phyloP scores from a whole-genome alignment of 2,797 vertebrate species.

The Tamandua tetradactyla region DNA sequence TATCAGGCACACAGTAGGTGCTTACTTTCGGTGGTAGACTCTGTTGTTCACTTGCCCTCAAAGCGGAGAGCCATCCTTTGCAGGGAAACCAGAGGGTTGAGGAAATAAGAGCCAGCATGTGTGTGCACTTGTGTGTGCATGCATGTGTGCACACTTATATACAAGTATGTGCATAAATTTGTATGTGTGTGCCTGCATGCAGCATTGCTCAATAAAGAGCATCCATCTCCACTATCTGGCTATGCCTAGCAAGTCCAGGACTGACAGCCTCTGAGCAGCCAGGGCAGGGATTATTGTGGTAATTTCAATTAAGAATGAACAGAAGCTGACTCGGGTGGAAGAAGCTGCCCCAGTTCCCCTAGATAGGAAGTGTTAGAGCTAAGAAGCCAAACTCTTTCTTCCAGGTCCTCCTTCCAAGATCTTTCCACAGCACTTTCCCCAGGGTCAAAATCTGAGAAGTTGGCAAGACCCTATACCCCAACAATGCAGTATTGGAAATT shows the following conservation, averaged over 20 bases:
- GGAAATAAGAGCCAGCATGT: not conserved
- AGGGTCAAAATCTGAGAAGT: not conserved
- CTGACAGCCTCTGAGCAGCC: not conserved
- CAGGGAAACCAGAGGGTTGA: not conserved
- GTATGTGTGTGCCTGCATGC: not conserved
- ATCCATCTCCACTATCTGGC: not conserved
- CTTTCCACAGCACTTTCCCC: not conserved
- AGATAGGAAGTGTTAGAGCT: not conserved
- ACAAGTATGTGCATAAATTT: rapidly evolving
- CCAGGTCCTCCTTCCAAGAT: not conserved
- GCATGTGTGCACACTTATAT: not conserved
- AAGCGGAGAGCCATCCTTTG: not conserved
- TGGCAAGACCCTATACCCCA: not conserved
- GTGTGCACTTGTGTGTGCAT: no score
- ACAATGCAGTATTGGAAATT: not conserved
- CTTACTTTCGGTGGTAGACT: not conserved
- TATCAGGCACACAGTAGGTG: not conserved
- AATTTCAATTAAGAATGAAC: not conserved
- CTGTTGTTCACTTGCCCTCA: not conserved
- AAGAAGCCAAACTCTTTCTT: not conserved
- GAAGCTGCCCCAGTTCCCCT: not conserved
- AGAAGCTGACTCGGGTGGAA: not conserved
- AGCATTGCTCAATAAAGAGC: not conserved
- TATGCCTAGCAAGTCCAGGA: not conserved
- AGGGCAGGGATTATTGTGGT: no score